Percentiles rank a stretch among this genome's conserved stretches.
phyloP scores from a whole-genome alignment of 2,797 vertebrate species.

The Rhincodon typus region DNA sequence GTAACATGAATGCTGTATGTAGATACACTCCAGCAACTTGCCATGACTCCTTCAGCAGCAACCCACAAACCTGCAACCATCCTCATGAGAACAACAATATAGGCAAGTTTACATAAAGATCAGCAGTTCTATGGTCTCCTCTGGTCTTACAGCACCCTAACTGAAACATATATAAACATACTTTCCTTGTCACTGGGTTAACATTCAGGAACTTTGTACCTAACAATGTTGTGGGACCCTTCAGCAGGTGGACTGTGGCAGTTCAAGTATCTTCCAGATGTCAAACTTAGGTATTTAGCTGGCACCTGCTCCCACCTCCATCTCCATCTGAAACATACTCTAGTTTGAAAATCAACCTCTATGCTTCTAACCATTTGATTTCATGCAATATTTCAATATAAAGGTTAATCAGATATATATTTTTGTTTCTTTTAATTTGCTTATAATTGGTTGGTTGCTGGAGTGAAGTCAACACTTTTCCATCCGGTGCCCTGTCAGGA shows the following conservation, averaged over 20 bases:
- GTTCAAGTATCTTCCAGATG: background rate
- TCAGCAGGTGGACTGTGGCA: background rate
- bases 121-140: background rate
- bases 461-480: background rate
- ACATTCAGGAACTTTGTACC: background rate
- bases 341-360: background rate
- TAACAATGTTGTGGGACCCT: background rate
- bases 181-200: background rate
- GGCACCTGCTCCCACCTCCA: background rate
- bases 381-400: background rate
- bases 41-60: background rate
- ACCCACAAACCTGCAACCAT: background rate
- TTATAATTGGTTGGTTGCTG: background rate
- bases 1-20: background rate
- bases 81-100: background rate
- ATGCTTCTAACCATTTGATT: background rate
- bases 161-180: too few species aligned
- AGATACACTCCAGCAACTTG: background rate
- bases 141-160: background rate
- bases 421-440: background rate
- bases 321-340: background rate
- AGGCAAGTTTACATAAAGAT: background rate
- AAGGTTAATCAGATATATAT: background rate
- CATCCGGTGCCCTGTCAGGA: background rate
- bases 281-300: background rate